Conservation (phyloP, 2,888 invertebrate species). For the Drosophila colorata region DNA sequence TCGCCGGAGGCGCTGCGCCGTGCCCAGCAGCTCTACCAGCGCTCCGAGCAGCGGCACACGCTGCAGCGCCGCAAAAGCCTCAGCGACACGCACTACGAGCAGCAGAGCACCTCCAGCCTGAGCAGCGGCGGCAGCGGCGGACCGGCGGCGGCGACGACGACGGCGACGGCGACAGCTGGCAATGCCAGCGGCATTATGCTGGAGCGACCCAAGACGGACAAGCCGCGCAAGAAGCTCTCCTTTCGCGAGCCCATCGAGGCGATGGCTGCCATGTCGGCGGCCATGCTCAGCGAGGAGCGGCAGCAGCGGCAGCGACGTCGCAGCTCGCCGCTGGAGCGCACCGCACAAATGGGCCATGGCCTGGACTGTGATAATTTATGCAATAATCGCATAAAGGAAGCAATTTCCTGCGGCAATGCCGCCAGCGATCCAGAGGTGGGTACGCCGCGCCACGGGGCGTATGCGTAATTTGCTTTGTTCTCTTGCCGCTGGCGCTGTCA, state of each 20-base stretch:
- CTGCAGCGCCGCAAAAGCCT: constrained; percentile 81
- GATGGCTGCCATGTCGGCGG: constrained; percentile 38
- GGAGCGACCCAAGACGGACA: constrained; percentile 82
- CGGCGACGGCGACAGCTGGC: constrained; percentile 72
- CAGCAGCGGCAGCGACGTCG: constrained; percentile 66
- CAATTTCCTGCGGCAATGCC: constrained; percentile 55
- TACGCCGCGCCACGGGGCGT: constrained; percentile 42
- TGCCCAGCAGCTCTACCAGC: constrained; percentile 75
- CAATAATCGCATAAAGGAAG: constrained; percentile 76
- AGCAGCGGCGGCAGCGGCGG: constrained; percentile 82
- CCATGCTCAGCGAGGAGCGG: constrained; percentile 38
- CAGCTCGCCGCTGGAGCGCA: constrained; percentile 77
- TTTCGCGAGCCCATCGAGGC: constrained; percentile 90
- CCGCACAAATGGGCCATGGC: constrained; percentile 5
- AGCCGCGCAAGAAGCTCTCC: constrained; percentile 93
- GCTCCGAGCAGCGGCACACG: constrained; percentile 67
- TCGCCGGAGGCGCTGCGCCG: constrained; percentile 68
- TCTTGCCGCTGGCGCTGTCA: constrained; percentile 2
- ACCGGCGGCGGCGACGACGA: constrained; percentile 86
- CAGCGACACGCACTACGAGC: constrained; percentile 69
- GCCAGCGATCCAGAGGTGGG: constrained; percentile 70
- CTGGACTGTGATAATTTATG: constrained; percentile 74
- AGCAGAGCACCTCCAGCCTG: constrained; percentile 75
- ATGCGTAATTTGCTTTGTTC: constrained; percentile 53
- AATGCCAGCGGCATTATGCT: constrained; percentile 60